Conservation (phyloP, 2,113 vertebrate genomes). For the Lichenostomus cassidix region DNA sequence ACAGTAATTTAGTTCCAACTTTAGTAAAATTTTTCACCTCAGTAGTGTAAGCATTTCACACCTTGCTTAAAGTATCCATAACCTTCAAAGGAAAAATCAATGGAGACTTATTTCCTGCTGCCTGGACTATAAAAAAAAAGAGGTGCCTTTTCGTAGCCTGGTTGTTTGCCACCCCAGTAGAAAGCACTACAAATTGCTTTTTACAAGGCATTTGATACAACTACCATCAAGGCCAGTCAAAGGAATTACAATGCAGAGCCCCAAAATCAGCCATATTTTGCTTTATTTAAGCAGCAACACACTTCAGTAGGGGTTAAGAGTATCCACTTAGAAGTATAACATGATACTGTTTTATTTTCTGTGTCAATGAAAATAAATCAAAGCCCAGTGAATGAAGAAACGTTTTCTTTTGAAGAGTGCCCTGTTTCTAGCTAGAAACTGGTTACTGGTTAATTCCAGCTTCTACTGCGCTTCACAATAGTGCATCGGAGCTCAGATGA, state of each 20-base stretch:
- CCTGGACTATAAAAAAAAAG: background rate
- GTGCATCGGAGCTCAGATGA: background rate
- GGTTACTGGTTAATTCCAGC: background rate
- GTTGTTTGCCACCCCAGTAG: background rate
- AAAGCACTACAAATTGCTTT: background rate
- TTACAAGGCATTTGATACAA: background rate
- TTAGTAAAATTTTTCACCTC: background rate
- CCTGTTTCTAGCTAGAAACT: background rate
- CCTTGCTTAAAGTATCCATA: background rate
- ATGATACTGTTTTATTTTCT: background rate
- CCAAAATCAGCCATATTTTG: background rate
- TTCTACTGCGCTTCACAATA: background rate
- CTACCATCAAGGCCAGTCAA: background rate
- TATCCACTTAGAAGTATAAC: background rate
- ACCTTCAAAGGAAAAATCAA: background rate
- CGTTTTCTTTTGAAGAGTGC: background rate
- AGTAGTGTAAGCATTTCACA: background rate
- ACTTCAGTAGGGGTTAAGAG: background rate
- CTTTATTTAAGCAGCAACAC: background rate
- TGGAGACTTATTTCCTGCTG: background rate
- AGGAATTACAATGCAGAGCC: background rate
- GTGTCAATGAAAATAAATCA: background rate
- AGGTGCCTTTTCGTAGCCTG: background rate
- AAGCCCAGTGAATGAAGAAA: background rate
- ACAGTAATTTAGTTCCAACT: background rate